Conservation (phyloP, 2,888 invertebrate genomes). For the Agrotis ipsilon region DNA sequence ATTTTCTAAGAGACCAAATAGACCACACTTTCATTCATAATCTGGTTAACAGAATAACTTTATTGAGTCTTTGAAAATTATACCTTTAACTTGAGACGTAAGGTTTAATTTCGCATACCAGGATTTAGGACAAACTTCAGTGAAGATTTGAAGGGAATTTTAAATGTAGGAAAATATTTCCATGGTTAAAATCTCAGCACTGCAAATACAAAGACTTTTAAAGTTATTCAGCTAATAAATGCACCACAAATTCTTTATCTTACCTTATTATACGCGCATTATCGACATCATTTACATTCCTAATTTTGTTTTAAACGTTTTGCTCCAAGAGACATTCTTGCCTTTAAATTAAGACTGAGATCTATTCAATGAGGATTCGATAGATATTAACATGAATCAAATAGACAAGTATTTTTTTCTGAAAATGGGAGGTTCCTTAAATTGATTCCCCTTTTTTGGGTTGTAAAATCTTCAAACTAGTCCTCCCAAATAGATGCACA, state of each 20-base stretch:
- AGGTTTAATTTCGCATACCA: conserved; percentile 3
- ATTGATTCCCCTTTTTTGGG: no score
- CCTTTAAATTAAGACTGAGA: conserved; percentile 19
- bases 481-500: no score
- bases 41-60: conserved; percentile 45
- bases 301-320: conserved; percentile 52
- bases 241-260: conserved; percentile 39
- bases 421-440: no score
- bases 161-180: not conserved
- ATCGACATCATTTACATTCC: conserved; percentile 35
- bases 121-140: not conserved
- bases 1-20: conserved; percentile 31
- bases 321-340: conserved; percentile 46
- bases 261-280: conserved; percentile 17
- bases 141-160: not conserved
- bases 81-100: not conserved
- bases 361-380: conserved; percentile 15
- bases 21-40: conserved; percentile 28
- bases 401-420: not conserved
- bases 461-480: no score
- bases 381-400: conserved; percentile 4
- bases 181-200: not conserved
- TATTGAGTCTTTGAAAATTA: not conserved
- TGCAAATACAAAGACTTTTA: not conserved
- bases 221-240: conserved; percentile 48